Evolutionary conservation across 1,140 invertebrate genomes (phyloP).

Genomic region (Cherax quadricarinatus): DNA sequence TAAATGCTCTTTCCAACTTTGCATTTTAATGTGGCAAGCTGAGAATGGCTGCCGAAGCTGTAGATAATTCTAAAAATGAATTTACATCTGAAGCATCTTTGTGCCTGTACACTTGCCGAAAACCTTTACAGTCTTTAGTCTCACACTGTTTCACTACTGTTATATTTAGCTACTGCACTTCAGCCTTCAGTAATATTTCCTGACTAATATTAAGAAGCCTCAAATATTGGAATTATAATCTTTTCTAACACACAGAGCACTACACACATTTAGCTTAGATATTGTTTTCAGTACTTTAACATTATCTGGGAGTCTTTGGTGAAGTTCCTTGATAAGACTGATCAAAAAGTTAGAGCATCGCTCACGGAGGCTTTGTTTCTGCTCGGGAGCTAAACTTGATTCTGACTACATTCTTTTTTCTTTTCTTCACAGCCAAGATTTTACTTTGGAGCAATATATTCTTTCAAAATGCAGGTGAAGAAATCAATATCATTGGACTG

Average conservation of each 20-base stretch:
- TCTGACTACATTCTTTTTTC: conserved; percentile 4
- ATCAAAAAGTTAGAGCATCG: conserved; percentile 33
- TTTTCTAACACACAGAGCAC: conserved; percentile 30
- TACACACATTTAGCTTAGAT: conserved; percentile 20
- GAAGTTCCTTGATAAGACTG: conserved; percentile 28
- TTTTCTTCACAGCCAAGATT: conserved; percentile 17
- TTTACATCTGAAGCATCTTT: conserved; percentile 74
- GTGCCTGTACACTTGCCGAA: conserved; percentile 75
- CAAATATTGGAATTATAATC: conserved; percentile 16
- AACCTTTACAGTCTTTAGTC: conserved; percentile 69
- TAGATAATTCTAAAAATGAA: conserved; percentile 74
- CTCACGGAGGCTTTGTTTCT: conserved; percentile 19
- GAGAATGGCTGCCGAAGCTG: conserved; percentile 73
- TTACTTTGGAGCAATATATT: neutral
- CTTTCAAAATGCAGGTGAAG: conserved; percentile 32
- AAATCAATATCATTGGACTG: conserved; percentile 12
- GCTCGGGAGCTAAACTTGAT: neutral
- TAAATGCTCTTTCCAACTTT: conserved; percentile 22
- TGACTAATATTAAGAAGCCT: conserved; percentile 6
- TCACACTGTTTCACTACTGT: conserved; percentile 25
- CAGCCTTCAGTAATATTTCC: neutral
- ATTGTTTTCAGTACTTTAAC: conserved; percentile 29
- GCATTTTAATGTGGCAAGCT: conserved; percentile 67
- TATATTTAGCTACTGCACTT: conserved; percentile 34
- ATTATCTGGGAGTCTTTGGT: conserved; percentile 35